Conservation (phyloP, 2,888 invertebrate genomes). For the Chymomyza caudatula region DNA sequence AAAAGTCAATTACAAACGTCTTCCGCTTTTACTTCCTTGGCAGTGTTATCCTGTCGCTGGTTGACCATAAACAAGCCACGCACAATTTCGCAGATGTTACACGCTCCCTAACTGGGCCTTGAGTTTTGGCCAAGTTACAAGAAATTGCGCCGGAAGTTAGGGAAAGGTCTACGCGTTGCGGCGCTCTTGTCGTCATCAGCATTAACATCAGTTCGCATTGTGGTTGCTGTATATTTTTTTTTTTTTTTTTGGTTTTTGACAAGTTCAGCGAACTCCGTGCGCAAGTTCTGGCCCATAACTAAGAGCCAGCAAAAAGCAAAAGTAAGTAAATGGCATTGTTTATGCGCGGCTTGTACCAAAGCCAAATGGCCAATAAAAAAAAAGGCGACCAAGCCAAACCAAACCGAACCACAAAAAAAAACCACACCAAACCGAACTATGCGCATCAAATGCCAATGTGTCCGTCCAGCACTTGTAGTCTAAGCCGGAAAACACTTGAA, state of each 20-base stretch:
- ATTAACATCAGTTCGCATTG: neutral
- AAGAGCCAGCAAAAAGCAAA: conserved; percentile 31
- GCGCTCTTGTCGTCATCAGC: too few relatives aligned
- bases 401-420: neutral
- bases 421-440: neutral
- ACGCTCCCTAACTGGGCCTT: conserved; percentile 25
- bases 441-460: neutral
- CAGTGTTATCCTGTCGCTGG: conserved; percentile 9
- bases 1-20: conserved; percentile 9
- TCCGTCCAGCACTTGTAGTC: neutral
- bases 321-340: conserved; percentile 28
- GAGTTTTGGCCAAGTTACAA: conserved; percentile 12
- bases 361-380: conserved; percentile 13
- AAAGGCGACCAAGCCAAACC: neutral
- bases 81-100: conserved; percentile 60
- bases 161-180: conserved; percentile 48
- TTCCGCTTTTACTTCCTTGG: conserved; percentile 9
- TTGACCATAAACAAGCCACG: neutral
- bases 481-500: conserved; percentile 6
- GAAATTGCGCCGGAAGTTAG: conserved; percentile 56
- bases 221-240: neutral
- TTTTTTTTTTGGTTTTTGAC: neutral
- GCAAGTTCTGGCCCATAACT: neutral
- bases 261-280: conserved; percentile 25
- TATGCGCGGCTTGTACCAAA: neutral